phyloP scores from a whole-genome alignment of 2,888 invertebrate species.

The Xestobium rufovillosum region DNA sequence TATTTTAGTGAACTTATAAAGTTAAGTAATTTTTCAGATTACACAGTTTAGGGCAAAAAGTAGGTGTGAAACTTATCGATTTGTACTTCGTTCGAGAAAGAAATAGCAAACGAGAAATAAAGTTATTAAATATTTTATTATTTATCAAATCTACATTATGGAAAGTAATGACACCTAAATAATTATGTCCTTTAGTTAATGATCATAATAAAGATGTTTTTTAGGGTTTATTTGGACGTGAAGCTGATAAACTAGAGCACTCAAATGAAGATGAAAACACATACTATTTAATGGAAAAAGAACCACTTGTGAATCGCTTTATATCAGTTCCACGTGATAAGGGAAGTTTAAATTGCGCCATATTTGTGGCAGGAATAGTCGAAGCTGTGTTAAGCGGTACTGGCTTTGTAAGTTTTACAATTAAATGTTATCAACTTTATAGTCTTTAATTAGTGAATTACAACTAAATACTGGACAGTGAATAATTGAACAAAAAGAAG shows the following conservation, averaged over 20 bases:
- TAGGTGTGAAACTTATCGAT: slow-evolving; percentile 89
- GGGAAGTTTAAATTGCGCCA: slow-evolving; percentile 93
- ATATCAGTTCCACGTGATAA: slow-evolving; percentile 98
- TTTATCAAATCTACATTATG: slow-evolving; percentile 95
- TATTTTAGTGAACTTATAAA: too few species aligned
- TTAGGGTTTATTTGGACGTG: slow-evolving; percentile 90
- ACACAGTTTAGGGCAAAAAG: slow-evolving; percentile 90
- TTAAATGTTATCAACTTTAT: slow-evolving; percentile 5
- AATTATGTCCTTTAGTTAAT: slow-evolving; percentile 5
- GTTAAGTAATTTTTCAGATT: slow-evolving; percentile 53
- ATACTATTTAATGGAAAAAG: slow-evolving; percentile 97
- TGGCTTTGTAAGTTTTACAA: slow-evolving; percentile 81
- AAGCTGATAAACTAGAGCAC: slow-evolving; percentile 97
- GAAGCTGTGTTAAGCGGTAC: slow-evolving; percentile 91
- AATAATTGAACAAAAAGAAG: too few species aligned
- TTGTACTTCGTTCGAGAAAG: slow-evolving; percentile 89
- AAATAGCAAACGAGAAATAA: slow-evolving; percentile 90
- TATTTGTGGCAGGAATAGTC: slow-evolving; percentile 96
- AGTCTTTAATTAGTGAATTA: too few species aligned
- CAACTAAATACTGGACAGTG: too few species aligned
- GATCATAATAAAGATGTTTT: slow-evolving; percentile 29
- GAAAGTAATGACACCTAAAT: slow-evolving; percentile 59
- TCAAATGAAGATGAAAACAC: slow-evolving; percentile 97
- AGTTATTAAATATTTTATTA: slow-evolving; percentile 86
- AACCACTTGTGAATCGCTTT: slow-evolving; percentile 90